Conservation (phyloP, 2,113 vertebrate genomes). For the Entomyzon cyanotis region DNA sequence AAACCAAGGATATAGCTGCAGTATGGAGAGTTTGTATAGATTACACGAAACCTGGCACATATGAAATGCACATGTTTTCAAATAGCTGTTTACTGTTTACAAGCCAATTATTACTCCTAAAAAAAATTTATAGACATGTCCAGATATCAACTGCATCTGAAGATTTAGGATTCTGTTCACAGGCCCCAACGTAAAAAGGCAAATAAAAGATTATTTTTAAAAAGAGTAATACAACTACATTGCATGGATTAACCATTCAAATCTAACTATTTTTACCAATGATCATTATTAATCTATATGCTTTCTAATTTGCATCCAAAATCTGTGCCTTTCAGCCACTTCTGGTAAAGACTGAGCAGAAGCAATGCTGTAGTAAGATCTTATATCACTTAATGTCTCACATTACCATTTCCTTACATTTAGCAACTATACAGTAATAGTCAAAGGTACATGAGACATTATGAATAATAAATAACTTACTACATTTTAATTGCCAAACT, state of each 20-base stretch:
- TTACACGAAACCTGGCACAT: not conserved
- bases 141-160: not conserved
- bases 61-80: not conserved
- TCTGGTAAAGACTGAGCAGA: conserved; percentile 3
- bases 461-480: conserved; percentile 43
- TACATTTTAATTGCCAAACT: conserved; percentile 36
- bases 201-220: not conserved
- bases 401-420: conserved; percentile 20
- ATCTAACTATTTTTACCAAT: not conserved
- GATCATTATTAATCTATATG: not conserved
- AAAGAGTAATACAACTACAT: not conserved
- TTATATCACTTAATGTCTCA: not conserved
- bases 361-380: not conserved
- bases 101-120: not conserved
- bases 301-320: not conserved
- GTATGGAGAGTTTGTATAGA: not conserved
- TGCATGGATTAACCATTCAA: not conserved
- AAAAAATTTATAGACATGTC: not conserved
- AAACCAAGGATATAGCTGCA: not conserved
- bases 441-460: not conserved
- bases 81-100: not conserved
- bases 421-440: not conserved
- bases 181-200: not conserved
- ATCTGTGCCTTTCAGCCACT: not conserved
- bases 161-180: not conserved